phyloP scores from a whole-genome alignment of 2,797 vertebrate genomes.

The Lepilemur ruficaudatus region DNA sequence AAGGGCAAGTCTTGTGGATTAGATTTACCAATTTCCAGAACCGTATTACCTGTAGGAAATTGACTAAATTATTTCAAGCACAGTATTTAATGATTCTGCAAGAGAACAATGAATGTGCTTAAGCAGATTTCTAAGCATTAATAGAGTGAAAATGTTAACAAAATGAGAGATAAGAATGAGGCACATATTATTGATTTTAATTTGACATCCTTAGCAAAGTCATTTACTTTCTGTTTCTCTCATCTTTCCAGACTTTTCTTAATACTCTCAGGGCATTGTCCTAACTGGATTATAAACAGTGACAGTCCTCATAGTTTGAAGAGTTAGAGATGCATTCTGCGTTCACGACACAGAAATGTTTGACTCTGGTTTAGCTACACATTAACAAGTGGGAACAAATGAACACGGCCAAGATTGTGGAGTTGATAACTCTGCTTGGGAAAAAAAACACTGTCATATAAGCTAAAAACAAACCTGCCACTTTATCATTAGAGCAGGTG shows the following conservation, averaged over 20 bases:
- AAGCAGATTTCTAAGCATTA: background rate
- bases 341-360: background rate
- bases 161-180: background rate
- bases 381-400: background rate
- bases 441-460: background rate
- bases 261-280: background rate
- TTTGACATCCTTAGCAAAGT: background rate
- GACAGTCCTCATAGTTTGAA: background rate
- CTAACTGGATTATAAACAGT: background rate
- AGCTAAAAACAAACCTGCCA: background rate
- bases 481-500: background rate
- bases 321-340: background rate
- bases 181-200: background rate
- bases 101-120: background rate
- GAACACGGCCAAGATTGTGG: background rate
- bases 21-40: background rate
- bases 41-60: background rate
- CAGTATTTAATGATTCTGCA: background rate
- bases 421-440: background rate
- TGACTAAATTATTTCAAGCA: background rate
- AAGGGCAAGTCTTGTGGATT: background rate
- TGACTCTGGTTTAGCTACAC: background rate
- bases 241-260: background rate
- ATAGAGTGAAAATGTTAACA: background rate
- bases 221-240: background rate